These are phyloP conservation scores for Hucho hucho DNA, from an alignment of 2,113 vertebrate genomes.

Conservation along the genomic window DNA sequence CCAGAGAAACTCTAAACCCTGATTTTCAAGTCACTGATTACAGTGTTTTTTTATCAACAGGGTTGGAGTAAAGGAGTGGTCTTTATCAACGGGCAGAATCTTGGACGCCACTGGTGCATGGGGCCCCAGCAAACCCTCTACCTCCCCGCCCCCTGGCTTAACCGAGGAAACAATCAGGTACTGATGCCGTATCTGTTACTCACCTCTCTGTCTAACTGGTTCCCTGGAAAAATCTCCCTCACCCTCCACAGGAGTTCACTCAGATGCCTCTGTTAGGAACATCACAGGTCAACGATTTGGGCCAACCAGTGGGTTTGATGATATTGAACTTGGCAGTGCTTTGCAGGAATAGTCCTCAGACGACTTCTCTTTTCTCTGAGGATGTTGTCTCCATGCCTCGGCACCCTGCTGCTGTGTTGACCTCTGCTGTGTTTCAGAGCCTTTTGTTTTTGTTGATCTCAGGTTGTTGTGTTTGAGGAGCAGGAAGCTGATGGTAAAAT, in stretches of 20 bases:
- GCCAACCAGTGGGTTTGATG: not conserved
- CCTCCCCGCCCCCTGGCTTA: slow-evolving; percentile 85
- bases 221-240: not conserved
- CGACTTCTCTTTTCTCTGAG: not conserved
- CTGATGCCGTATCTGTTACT: not conserved
- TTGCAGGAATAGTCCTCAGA: not conserved
- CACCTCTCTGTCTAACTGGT: not conserved
- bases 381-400: not conserved
- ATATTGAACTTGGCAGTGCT: slow-evolving; percentile 10
- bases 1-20: not conserved
- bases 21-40: not conserved
- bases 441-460: slow-evolving; percentile 24
- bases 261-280: not conserved
- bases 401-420: not conserved
- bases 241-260: not conserved
- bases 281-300: slow-evolving; percentile 21
- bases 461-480: slow-evolving; percentile 89
- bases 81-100: slow-evolving; percentile 69
- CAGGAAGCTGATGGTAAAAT: slow-evolving; percentile 75
- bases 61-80: slow-evolving; percentile 91
- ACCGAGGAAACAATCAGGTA: slow-evolving; percentile 84
- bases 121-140: slow-evolving; percentile 72
- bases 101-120: too few species aligned
- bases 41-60: slow-evolving; percentile 56
- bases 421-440: not conserved